phyloP scores from a whole-genome alignment of 2,888 invertebrate genomes.

The Philereme transversata region DNA sequence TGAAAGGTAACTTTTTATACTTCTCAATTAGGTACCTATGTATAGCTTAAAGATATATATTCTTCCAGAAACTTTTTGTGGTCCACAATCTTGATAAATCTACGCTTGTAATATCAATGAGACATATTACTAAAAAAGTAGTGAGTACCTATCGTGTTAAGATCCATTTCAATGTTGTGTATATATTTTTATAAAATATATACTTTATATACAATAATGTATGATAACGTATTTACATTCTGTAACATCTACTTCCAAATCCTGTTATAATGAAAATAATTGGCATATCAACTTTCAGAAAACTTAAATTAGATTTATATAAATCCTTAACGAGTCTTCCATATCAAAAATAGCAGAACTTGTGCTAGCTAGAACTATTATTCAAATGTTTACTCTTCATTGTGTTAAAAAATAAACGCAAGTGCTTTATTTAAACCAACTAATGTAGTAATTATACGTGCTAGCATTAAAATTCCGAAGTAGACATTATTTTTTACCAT shows the following conservation, averaged over 20 bases:
- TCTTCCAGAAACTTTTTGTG: constrained; percentile 57
- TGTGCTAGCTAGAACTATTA: constrained; percentile 64
- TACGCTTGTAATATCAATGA: constrained; percentile 77
- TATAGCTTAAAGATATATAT: constrained; percentile 38
- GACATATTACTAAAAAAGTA: constrained; percentile 76
- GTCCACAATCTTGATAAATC: constrained; percentile 68
- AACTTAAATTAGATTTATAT: constrained; percentile 69
- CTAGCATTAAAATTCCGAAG: constrained; percentile 32
- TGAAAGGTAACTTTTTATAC: constrained; percentile 32
- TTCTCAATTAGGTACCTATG: constrained; percentile 39
- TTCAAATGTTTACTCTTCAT: constrained; percentile 40
- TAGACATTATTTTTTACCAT: constrained; percentile 25
- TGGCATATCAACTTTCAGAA: constrained; percentile 84
- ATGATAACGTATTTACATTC: constrained; percentile 74
- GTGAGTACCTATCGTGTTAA: constrained; percentile 58
- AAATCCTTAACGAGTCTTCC: constrained; percentile 79
- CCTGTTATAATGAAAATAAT: constrained; percentile 68
- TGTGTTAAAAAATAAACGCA: constrained; percentile 20
- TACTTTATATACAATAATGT: constrained; percentile 42
- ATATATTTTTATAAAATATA: constrained; percentile 83
- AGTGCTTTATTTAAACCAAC: constrained; percentile 32
- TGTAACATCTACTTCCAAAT: constrained; percentile 76
- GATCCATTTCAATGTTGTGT: constrained; percentile 68
- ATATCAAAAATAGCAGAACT: constrained; percentile 79
- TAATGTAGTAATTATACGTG: constrained; percentile 27